Evolutionary conservation across 1,140 invertebrate genomes (phyloP), one percentile per base, ranked within the genome.

Genomic region (Dufourea novaeangliae): DNA sequence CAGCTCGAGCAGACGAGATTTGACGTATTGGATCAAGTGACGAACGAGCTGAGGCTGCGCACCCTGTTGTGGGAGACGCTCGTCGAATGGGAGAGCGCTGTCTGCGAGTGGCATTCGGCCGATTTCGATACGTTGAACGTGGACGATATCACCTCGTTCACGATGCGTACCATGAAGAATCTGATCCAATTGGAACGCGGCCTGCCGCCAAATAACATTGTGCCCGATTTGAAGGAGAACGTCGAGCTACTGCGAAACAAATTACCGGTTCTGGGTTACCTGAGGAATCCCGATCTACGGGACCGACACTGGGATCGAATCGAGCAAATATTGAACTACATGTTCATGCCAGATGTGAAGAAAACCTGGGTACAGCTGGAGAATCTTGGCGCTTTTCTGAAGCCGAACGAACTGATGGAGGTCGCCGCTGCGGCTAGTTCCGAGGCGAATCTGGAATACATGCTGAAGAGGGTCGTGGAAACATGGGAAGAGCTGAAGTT

Each of bases 351-450:
- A 0, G 95, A 96, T 46, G 94, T 94, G 12, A 89, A 90, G 2
- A 84, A 96, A 12, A 96, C 94, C 2, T 91, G 98, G 39, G 91
- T 92, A 29, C 89, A 95, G 6, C 92, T 97, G 32, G 95, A 97
- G 72, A 94, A 95, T n/a, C 92, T 96, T 46, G 93, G 95, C 20
- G 95, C 95, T 0, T 97, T 97, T 91, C 93, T 94, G 41, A 94
- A 94, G 84, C 93, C 94, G 0, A 94, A 96, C n/a, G 94, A 95
- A 67, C 87, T 98, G 4, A 95, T 96, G 93, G 96, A 98, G 88
- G 95, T 98, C 14, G 96, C 97, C 4, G 95, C 95, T 0, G 95
- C 97, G 86, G 97, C 97, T 0, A 97, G 96, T 82, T 97, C 97
- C 5, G 97, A 98, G 89, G 95, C 95, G 37, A 95, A 95, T 22